Evolutionary conservation across 2,113 vertebrate genomes (phyloP).

Genomic region (Glaucomys volans): DNA sequence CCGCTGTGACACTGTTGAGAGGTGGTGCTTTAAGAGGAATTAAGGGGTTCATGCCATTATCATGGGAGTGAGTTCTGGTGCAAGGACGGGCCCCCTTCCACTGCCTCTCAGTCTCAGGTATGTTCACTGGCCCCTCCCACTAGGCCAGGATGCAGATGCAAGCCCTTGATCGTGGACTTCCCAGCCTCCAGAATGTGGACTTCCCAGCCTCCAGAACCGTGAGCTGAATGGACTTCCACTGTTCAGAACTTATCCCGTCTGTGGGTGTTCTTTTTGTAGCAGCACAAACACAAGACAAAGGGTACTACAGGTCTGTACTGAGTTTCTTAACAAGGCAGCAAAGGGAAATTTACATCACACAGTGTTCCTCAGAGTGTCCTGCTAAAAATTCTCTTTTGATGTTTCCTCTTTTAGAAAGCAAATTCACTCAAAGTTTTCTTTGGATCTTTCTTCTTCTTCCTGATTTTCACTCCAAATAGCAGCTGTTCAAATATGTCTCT

Average conservation of each 20-base stretch:
- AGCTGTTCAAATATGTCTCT: constrained; percentile 23
- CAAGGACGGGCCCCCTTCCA: background rate
- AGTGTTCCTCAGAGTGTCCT: background rate
- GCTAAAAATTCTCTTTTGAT: constrained; percentile 24
- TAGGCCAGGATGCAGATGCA: background rate
- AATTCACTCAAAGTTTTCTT: background rate
- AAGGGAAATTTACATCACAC: background rate
- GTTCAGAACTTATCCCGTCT: background rate
- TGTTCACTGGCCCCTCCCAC: background rate
- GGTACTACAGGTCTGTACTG: background rate
- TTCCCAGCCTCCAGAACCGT: background rate
- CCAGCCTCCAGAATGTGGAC: background rate
- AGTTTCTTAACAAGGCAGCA: constrained; percentile 9
- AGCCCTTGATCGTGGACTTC: too few species aligned
- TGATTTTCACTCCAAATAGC: background rate
- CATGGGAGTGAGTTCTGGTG: background rate
- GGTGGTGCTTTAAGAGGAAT: background rate
- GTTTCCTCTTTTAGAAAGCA: constrained; percentile 47
- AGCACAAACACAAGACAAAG: background rate
- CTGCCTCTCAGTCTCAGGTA: background rate
- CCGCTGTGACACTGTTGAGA: background rate
- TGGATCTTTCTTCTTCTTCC: constrained; percentile 27
- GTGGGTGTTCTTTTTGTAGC: background rate
- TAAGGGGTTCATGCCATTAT: background rate
- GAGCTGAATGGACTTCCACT: background rate